Base-by-base conservation (phyloP, 2,888 invertebrate genomes). In the Frankliniella intonsa region DNA sequence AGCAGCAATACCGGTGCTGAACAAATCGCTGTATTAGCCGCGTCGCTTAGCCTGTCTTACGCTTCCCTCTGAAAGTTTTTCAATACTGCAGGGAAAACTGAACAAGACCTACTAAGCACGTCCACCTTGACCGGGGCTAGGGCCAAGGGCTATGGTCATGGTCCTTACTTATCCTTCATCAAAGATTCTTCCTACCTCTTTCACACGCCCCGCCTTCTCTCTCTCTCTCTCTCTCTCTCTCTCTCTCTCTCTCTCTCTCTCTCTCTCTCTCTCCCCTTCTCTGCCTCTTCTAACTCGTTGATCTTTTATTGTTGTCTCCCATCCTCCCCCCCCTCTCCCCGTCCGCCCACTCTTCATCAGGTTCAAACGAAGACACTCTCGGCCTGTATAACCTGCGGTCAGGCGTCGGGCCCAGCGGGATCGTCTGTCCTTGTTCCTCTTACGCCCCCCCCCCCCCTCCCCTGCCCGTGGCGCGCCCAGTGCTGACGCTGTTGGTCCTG, bases 321-420 rank as follows among this genome's bases (percentile, higher is more conserved):
- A 80, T 49, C 81, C 82, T 55, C 81, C 9, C 50, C 49, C 27
- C 19, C 80, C 80, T 80, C 76, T 17, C 17, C 69, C 69, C 25
- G 8, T 76, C 22, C 12, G 25, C 9, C 55, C 55, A 38, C 38
- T 38, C 38, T 38, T 38, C 38, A 38, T 38, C 55, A 1, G 55
- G 55, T 55, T 55, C 55, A 55, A 55, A 55, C 55, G 55, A 14
- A 14, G 55, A 55, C 38, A 38, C 38, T 38, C 38, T 38, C 5
- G 38, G 38, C 38, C 38, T 38, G 38, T 38, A 5, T 38, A 38
- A 38, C 38, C 38, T 38, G 38, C 38, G 38, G 38, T 38, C 38
- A 38, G 38, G 38, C 85, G 89, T 89, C 22, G 89, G 89, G 25
- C 88, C 69, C 25, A 76, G 69, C 69, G 17, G 62, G 19, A 62